Percentiles rank a stretch among this genome's conserved stretches.
phyloP scores from a whole-genome alignment of 30 jellyfish, hydroid and myxozoan genomes.

The Pseudorhiza aurosa region DNA sequence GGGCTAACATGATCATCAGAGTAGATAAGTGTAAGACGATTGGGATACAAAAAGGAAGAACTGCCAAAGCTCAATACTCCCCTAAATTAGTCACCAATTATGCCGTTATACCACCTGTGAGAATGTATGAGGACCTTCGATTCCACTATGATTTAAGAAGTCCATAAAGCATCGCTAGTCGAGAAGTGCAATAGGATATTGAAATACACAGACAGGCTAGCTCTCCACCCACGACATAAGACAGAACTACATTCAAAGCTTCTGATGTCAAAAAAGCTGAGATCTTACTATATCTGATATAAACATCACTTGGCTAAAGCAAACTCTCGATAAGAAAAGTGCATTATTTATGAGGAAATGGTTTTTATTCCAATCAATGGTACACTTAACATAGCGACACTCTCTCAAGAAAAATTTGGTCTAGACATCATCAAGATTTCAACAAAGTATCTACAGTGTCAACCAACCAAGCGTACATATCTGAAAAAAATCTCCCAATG shows the following conservation, averaged over 20 bases:
- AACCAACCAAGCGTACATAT: neutral
- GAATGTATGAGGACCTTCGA: neutral
- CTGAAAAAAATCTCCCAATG: constrained; percentile 4
- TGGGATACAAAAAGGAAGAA: constrained; percentile 1
- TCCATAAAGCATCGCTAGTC: neutral
- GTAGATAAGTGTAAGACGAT: constrained; percentile 8
- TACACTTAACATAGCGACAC: constrained; percentile 1
- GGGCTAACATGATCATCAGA: no score
- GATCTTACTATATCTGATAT: neutral
- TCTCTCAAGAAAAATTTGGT: neutral
- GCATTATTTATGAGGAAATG: constrained; percentile 8
- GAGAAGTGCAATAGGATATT: neutral
- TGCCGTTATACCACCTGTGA: constrained; percentile 9
- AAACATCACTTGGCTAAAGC: constrained; percentile 4
- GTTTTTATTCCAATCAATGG: constrained; percentile 9
- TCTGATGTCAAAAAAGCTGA: constrained; percentile 10
- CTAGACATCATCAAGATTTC: constrained; percentile 7
- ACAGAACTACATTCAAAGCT: neutral
- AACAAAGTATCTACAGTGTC: constrained; percentile 4
- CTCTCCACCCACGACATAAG: constrained; percentile 13
- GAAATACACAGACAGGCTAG: neutral
- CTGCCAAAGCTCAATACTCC: neutral
- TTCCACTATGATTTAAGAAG: neutral
- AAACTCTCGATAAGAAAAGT: neutral
- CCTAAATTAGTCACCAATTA: constrained; percentile 3